These are phyloP conservation scores for Melopsittacus undulatus DNA, from an alignment of 2,797 vertebrate species.

Conservation along the genomic window DNA sequence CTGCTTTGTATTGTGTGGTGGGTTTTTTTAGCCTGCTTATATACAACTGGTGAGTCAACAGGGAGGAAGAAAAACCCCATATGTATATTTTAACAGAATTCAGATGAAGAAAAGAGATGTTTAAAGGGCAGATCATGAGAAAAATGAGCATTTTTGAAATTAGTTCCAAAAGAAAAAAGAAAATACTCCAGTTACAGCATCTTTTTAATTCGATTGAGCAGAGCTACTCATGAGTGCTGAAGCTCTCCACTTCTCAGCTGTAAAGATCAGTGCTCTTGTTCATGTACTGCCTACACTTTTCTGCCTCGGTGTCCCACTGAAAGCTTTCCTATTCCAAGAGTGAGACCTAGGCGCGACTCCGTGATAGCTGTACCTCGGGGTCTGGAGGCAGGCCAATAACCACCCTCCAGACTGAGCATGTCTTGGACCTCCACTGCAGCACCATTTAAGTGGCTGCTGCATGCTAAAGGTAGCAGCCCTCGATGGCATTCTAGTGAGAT, in stretches of 20 bases:
- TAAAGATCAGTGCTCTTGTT: not conserved
- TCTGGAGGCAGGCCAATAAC: not conserved
- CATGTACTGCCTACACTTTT: not conserved
- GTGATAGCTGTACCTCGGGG: not conserved
- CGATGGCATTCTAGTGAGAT: not conserved
- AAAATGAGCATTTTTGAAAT: conserved; percentile 29
- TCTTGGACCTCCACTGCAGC: not conserved
- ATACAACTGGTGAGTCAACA: conserved; percentile 35
- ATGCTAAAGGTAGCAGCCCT: not conserved
- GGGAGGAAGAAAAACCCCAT: not conserved
- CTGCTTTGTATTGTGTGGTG: not conserved
- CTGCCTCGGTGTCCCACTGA: not conserved
- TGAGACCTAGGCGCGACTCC: not conserved
- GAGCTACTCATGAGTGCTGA: not conserved
- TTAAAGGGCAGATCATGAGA: not conserved
- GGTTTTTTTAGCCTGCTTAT: not conserved
- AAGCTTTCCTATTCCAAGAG: not conserved
- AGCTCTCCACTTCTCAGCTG: not conserved
- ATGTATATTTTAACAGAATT: conserved; percentile 27
- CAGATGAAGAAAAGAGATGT: not conserved
- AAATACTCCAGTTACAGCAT: not conserved
- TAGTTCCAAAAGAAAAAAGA: not conserved
- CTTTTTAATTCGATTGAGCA: not conserved
- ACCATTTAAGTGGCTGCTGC: not conserved
- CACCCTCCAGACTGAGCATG: not conserved